Conservation (phyloP, 1,140 invertebrate genomes). For the Ptiloglossa arizonensis region DNA sequence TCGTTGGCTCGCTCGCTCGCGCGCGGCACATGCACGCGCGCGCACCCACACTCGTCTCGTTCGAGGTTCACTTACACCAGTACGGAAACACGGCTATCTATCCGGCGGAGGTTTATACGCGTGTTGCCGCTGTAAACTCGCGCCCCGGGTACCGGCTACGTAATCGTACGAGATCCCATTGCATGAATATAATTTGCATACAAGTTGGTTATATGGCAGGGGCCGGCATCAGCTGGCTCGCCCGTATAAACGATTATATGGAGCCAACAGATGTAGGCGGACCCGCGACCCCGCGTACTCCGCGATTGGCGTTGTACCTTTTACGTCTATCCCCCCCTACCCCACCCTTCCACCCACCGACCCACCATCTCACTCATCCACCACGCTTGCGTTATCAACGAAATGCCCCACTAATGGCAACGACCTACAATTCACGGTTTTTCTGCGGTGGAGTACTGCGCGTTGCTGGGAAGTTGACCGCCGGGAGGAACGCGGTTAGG, state of each 20-base stretch:
- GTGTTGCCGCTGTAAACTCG: constrained; percentile 81
- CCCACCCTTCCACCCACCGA: not conserved
- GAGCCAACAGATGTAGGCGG: constrained; percentile 82
- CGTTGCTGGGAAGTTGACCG: too few species aligned
- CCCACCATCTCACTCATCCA: too few species aligned
- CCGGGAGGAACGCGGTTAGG: too few species aligned
- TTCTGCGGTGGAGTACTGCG: too few species aligned
- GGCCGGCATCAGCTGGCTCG: constrained; percentile 80
- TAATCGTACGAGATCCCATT: constrained; percentile 81
- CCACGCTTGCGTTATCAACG: constrained; percentile 66
- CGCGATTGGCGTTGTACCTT: constrained; percentile 72
- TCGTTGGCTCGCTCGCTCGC: too few species aligned
- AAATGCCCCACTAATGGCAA: constrained; percentile 71
- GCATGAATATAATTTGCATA: constrained; percentile 83
- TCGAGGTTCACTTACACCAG: constrained; percentile 67
- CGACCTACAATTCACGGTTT: constrained; percentile 67
- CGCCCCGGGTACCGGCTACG: constrained; percentile 74
- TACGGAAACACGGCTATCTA: constrained; percentile 77
- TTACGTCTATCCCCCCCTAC: constrained; percentile 54
- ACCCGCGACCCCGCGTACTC: constrained; percentile 62
- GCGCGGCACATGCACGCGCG: not conserved
- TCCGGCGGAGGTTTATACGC: constrained; percentile 79
- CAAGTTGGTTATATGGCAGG: constrained; percentile 79
- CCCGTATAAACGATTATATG: constrained; percentile 82
- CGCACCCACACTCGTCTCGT: not conserved